Conservation (phyloP, 2,113 vertebrate species). For the Alouatta palliata region DNA sequence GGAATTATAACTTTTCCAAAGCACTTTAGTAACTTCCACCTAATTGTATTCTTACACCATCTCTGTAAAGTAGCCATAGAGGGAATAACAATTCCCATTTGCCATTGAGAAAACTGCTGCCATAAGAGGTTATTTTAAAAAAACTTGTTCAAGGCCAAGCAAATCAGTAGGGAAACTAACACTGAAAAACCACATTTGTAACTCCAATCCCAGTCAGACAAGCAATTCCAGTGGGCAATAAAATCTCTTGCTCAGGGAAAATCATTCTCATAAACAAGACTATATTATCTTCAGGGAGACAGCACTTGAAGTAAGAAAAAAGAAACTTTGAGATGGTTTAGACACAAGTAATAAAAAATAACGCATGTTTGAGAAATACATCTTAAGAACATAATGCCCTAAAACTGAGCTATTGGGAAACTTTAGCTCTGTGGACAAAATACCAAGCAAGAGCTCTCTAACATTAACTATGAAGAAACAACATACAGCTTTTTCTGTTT, state of each 20-base stretch:
- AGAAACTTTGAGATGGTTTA: background rate
- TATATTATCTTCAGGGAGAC: background rate
- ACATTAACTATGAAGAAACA: background rate
- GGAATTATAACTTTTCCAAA: constrained; percentile 42
- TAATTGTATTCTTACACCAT: background rate
- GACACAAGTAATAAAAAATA: background rate
- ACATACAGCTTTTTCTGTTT: background rate
- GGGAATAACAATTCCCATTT: background rate
- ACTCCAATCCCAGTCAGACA: background rate
- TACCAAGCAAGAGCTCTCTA: background rate
- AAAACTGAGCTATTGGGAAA: background rate
- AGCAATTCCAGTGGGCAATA: background rate
- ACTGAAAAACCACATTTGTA: background rate
- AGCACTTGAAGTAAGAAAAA: background rate
- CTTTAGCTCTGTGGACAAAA: background rate
- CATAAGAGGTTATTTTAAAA: background rate
- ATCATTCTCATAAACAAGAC: background rate
- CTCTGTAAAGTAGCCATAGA: background rate
- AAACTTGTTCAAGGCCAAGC: background rate
- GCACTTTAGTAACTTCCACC: background rate
- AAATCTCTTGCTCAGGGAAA: background rate
- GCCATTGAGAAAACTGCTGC: background rate
- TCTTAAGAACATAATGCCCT: background rate
- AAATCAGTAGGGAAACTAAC: background rate
- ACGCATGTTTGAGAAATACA: background rate